phyloP scores from a whole-genome alignment of 2,888 invertebrate genomes.

The Agriopis marginaria region DNA sequence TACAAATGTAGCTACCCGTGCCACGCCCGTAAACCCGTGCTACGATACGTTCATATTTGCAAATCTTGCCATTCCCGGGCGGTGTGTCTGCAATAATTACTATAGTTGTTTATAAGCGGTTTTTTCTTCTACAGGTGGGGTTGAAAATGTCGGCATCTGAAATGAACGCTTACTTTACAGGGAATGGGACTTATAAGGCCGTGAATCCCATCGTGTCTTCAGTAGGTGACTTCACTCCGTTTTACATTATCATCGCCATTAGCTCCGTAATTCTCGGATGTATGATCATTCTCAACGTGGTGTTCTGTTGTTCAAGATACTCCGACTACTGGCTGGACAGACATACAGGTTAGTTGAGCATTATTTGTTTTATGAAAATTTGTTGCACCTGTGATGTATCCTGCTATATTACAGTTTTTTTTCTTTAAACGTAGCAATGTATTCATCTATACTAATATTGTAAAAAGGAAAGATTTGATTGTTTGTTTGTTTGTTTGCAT shows the following conservation, averaged over 20 bases:
- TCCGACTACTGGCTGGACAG: slow-evolving; percentile 93
- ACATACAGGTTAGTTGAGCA: slow-evolving; percentile 88
- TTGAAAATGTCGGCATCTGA: slow-evolving; percentile 78
- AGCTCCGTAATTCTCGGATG: slow-evolving; percentile 90
- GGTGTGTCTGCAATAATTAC: neutral
- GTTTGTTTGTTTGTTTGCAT: no score
- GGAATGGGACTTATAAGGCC: slow-evolving; percentile 72
- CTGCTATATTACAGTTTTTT: no score
- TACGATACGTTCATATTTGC: no score
- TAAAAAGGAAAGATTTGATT: no score
- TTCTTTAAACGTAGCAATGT: no score
- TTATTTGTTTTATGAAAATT: neutral
- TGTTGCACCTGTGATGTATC: no score
- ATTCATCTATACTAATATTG: no score
- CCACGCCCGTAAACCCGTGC: no score
- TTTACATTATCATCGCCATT: slow-evolving; percentile 93
- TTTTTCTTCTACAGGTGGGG: slow-evolving; percentile 75
- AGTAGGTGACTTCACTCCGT: slow-evolving; percentile 92
- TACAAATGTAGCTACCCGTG: no score
- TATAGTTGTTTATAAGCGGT: slow-evolving; percentile 49
- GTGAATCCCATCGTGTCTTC: slow-evolving; percentile 69
- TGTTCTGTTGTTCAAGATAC: slow-evolving; percentile 93
- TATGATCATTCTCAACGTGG: slow-evolving; percentile 91
- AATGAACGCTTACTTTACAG: slow-evolving; percentile 77
- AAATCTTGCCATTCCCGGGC: no score